Percentiles rank a stretch among this genome's conserved stretches.
phyloP scores from a whole-genome alignment of 2,888 invertebrate species.

The Ennomos erosarius region DNA sequence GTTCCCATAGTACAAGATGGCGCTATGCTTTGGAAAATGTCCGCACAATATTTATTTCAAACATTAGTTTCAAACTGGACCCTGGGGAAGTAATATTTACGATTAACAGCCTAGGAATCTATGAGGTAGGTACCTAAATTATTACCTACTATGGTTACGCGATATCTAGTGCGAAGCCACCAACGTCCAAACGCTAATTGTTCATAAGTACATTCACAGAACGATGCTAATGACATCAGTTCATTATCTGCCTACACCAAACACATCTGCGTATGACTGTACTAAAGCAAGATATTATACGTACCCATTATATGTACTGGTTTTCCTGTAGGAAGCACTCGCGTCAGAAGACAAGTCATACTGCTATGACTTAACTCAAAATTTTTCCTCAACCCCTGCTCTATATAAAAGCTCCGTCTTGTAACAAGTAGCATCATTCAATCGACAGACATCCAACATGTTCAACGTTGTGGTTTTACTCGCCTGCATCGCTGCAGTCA shows the following conservation, averaged over 20 bases:
- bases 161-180: too few relatives aligned
- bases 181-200: too few relatives aligned
- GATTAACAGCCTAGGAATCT: too few relatives aligned
- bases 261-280: constrained; percentile 48
- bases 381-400: constrained; percentile 65
- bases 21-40: too few relatives aligned
- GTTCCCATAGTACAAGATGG: too few relatives aligned
- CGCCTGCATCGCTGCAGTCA: constrained; percentile 50
- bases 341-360: constrained; percentile 61
- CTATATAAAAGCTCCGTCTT: constrained; percentile 62
- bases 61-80: too few relatives aligned
- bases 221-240: too few relatives aligned
- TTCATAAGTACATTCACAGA: too few relatives aligned
- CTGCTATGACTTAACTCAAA: constrained; percentile 51
- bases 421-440: constrained; percentile 49
- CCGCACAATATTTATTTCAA: too few relatives aligned
- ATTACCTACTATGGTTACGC: too few relatives aligned
- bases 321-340: constrained; percentile 76
- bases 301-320: constrained; percentile 16
- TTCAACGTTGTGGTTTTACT: constrained; percentile 47
- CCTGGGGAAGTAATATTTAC: too few relatives aligned
- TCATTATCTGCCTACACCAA: not conserved
- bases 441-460: constrained; percentile 50
- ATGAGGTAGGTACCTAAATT: too few relatives aligned
- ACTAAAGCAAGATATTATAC: constrained; percentile 30